phyloP scores from a whole-genome alignment of 2,888 invertebrate species.

The Labia minor region DNA sequence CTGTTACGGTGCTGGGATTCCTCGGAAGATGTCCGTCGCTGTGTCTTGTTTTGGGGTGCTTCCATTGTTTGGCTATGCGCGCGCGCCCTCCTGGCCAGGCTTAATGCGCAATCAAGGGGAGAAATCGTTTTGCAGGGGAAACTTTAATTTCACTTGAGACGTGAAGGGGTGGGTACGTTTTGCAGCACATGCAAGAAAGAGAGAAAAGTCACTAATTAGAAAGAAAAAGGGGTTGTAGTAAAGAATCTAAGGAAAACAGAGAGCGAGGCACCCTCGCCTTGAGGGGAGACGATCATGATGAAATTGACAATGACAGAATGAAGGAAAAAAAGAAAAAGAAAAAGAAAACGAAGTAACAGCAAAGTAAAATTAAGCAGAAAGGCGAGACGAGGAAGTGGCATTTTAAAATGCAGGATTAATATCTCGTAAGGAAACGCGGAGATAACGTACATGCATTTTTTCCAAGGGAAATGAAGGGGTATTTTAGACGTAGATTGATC shows the following conservation, averaged over 20 bases:
- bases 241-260: conserved; percentile 8
- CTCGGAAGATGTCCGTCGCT: no score
- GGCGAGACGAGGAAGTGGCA: background rate
- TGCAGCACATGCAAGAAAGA: conserved; percentile 20
- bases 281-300: conserved; percentile 22
- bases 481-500: background rate
- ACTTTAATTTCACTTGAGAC: conserved; percentile 32
- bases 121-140: conserved; percentile 29
- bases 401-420: background rate
- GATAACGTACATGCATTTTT: no score
- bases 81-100: conserved; percentile 16
- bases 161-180: conserved; percentile 20
- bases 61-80: background rate
- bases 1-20: no score
- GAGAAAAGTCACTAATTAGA: conserved; percentile 27
- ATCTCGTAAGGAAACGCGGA: background rate
- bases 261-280: conserved; percentile 19
- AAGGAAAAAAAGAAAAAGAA: conserved; percentile 19
- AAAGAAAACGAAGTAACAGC: conserved; percentile 15
- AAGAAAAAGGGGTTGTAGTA: conserved; percentile 23
- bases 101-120: conserved; percentile 26
- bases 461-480: background rate
- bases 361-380: conserved; percentile 13
- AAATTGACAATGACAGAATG: conserved; percentile 27
- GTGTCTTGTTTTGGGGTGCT: no score